Evolutionary conservation across 2,888 invertebrate genomes (phyloP).

Genomic region (Portevinia maculata): DNA sequence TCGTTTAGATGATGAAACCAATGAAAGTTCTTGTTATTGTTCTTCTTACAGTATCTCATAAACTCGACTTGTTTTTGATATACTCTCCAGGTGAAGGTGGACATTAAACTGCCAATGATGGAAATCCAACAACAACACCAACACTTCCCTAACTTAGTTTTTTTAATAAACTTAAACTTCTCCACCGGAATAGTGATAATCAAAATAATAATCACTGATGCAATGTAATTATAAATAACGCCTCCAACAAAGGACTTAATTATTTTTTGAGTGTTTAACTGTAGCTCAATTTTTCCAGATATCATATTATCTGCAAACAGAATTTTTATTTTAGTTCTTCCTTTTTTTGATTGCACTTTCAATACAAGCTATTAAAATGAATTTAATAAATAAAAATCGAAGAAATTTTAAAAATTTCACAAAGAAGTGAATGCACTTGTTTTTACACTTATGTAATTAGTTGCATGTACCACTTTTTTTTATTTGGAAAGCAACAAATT

Average conservation of each 20-base stretch:
- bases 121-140: slow-evolving; percentile 23
- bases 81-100: slow-evolving; percentile 40
- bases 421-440: slow-evolving; percentile 1
- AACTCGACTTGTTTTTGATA: slow-evolving; percentile 53
- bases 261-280: slow-evolving; percentile 44
- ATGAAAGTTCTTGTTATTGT: slow-evolving; percentile 32
- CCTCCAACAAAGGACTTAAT: slow-evolving; percentile 41
- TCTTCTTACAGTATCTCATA: slow-evolving; percentile 28
- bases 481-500: slow-evolving; percentile 21
- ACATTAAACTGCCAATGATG: slow-evolving; percentile 44
- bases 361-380: not conserved
- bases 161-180: slow-evolving; percentile 51
- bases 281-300: slow-evolving; percentile 58
- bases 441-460: slow-evolving; percentile 30
- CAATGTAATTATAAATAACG: slow-evolving; percentile 40
- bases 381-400: not conserved
- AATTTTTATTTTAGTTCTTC: not conserved
- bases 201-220: slow-evolving; percentile 26
- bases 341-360: not conserved
- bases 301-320: slow-evolving; percentile 64
- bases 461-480: not conserved
- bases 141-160: slow-evolving; percentile 57
- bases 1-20: slow-evolving; percentile 36
- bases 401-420: not conserved
- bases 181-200: slow-evolving; percentile 23